Percentiles rank a stretch among this genome's conserved stretches.
Conservation (phyloP, 1,140 invertebrate genomes). For the Chionoecetes opilio region DNA sequence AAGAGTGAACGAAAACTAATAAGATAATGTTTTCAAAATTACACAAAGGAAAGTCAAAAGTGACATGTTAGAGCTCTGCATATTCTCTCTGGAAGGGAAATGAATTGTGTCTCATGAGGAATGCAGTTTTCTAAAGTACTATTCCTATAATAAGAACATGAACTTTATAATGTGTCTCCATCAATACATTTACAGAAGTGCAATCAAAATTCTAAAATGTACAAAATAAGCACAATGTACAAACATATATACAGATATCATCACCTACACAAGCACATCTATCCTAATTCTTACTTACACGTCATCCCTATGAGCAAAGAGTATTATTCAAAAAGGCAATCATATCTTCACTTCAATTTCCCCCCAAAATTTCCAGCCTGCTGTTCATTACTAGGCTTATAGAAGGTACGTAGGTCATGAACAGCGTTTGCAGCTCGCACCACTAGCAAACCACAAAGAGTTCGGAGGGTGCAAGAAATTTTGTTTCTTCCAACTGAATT, state of each 20-base stretch:
- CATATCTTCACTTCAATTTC: conserved; percentile 43
- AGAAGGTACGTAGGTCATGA: not conserved
- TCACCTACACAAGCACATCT: conserved; percentile 70
- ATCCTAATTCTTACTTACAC: conserved; percentile 42
- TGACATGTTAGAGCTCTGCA: not conserved
- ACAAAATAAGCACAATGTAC: conserved; percentile 78
- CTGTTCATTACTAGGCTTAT: not conserved
- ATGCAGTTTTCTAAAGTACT: not conserved
- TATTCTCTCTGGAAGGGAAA: not conserved
- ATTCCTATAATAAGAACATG: conserved; percentile 38
- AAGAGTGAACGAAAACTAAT: not conserved
- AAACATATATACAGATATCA: conserved; percentile 79
- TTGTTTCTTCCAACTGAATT: conserved; percentile 1
- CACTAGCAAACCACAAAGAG: not conserved
- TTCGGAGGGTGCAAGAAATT: not conserved
- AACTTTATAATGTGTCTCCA: conserved; percentile 57
- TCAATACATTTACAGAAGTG: conserved; percentile 72
- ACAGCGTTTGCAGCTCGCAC: conserved; percentile 37
- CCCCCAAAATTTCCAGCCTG: not conserved
- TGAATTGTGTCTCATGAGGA: not conserved
- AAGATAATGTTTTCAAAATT: not conserved
- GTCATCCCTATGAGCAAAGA: conserved; percentile 69
- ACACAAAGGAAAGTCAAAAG: not conserved
- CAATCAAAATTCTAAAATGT: conserved; percentile 63
- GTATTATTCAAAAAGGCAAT: conserved; percentile 58